A percentile compares a stretch with the other conserved stretches of the same genome.
phyloP scores from a whole-genome alignment of 2,113 vertebrate genomes.

The Equus przewalskii region DNA sequence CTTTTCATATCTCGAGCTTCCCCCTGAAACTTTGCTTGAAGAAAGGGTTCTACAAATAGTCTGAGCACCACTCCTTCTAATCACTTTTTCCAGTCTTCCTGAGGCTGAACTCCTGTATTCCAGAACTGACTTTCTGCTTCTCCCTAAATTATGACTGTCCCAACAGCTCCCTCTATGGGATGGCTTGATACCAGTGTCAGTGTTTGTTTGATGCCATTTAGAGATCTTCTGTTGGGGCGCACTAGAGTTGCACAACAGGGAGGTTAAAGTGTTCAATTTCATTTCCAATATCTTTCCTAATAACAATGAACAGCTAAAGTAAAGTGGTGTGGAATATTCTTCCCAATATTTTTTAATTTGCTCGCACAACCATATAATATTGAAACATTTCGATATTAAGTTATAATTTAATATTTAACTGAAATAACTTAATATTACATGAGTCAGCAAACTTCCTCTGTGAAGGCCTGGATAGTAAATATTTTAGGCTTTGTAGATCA shows the following conservation, averaged over 20 bases:
- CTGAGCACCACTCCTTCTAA: not conserved
- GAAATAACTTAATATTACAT: constrained; percentile 15
- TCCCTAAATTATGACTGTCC: not conserved
- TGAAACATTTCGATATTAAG: constrained; percentile 17
- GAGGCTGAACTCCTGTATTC: not conserved
- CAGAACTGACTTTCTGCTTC: not conserved
- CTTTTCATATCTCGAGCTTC: not conserved
- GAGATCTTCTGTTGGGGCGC: not conserved
- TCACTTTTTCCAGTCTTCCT: not conserved
- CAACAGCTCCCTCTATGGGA: not conserved
- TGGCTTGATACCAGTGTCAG: not conserved
- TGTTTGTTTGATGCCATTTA: not conserved
- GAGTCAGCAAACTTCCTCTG: not conserved
- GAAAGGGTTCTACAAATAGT: constrained; percentile 7
- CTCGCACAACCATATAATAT: not conserved
- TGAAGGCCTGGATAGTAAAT: not conserved
- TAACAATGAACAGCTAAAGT: constrained; percentile 14
- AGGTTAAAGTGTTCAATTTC: constrained; percentile 11
- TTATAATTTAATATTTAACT: not conserved
- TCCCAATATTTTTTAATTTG: constrained; percentile 42
- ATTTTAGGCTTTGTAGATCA: constrained; percentile 13
- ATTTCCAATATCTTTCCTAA: not conserved
- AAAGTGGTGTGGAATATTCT: not conserved
- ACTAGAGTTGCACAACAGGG: not conserved
- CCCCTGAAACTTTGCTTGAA: not conserved